These are phyloP conservation scores for Archocentrus centrarchus DNA, from an alignment of 2,113 vertebrate genomes.

Conservation along the genomic window DNA sequence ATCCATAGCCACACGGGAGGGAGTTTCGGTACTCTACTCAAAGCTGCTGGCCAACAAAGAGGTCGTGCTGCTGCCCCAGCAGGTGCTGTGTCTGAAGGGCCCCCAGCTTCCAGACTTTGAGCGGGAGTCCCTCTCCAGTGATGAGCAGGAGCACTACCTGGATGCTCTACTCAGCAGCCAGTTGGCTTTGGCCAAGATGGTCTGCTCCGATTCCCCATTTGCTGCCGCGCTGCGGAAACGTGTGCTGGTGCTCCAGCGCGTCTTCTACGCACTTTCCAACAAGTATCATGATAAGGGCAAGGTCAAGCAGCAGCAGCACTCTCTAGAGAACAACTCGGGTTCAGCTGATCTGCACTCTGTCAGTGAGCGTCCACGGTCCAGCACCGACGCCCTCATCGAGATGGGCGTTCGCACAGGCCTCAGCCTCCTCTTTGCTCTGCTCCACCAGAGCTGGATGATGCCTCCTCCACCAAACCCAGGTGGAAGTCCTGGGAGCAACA, in stretches of 20 bases:
- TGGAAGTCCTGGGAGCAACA: constrained; percentile 69
- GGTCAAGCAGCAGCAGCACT: constrained; percentile 96
- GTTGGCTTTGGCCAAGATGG: constrained; percentile 96
- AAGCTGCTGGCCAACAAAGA: constrained; percentile 97
- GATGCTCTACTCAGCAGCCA: constrained; percentile 97
- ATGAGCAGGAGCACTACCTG: constrained; percentile 99
- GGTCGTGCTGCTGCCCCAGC: constrained; percentile 94
- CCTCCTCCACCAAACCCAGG: constrained; percentile 75
- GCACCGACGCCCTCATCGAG: constrained; percentile 95
- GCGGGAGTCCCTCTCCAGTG: constrained; percentile 94
- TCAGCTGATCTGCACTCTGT: constrained; percentile 91
- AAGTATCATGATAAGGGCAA: constrained; percentile 98
- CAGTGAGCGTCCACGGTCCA: constrained; percentile 92
- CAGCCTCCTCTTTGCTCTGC: constrained; percentile 92
- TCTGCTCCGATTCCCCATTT: constrained; percentile 97
- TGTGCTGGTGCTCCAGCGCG: constrained; percentile 93
- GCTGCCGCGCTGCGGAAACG: constrained; percentile 93
- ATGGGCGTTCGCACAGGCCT: constrained; percentile 97
- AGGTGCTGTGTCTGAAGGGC: constrained; percentile 97
- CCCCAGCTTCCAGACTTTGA: constrained; percentile 98
- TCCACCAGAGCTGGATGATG: constrained; percentile 97
- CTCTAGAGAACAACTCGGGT: constrained; percentile 90
- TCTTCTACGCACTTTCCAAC: constrained; percentile 98
- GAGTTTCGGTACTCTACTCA: constrained; percentile 90
- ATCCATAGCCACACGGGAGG: constrained; percentile 95